Percentiles rank a stretch among this genome's conserved stretches.
Evolutionary conservation across 2,113 vertebrate species (phyloP).

Genomic region (Larimichthys crocea): DNA sequence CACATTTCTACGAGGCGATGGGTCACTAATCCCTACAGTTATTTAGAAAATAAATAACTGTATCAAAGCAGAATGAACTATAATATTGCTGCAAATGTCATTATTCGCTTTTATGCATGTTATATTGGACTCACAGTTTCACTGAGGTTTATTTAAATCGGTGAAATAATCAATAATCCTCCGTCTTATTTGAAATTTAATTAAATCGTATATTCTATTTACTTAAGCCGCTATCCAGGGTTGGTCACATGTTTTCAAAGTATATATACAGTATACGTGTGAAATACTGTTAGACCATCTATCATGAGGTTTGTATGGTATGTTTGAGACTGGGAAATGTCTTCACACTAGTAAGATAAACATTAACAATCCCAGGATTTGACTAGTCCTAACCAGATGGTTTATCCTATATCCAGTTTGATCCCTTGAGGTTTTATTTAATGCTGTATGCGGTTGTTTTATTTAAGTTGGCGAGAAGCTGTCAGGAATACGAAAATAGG

Average conservation of each 20-base stretch:
- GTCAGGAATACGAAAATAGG: neutral
- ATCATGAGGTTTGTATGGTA: slow-evolving; percentile 3
- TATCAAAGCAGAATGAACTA: neutral
- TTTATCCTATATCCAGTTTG: neutral
- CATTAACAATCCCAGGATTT: neutral
- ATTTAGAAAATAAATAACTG: neutral
- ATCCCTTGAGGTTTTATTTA: neutral
- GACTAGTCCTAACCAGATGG: neutral
- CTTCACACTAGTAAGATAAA: neutral
- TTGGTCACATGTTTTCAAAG: neutral
- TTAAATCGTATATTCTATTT: neutral
- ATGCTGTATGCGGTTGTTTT: neutral
- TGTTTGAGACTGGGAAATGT: neutral
- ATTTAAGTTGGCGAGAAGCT: neutral
- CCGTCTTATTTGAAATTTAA: slow-evolving; percentile 10
- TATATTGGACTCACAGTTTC: neutral
- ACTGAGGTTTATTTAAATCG: slow-evolving; percentile 15
- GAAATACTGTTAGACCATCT: neutral
- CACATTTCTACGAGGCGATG: neutral
- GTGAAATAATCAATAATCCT: slow-evolving; percentile 26
- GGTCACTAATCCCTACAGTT: neutral
- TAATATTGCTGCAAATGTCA: slow-evolving; percentile 29
- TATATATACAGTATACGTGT: neutral
- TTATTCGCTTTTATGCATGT: neutral
- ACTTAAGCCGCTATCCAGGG: neutral